These are phyloP conservation scores for Tachystola acroxantha DNA, from an alignment of 2,888 invertebrate species.

Conservation along the genomic window DNA sequence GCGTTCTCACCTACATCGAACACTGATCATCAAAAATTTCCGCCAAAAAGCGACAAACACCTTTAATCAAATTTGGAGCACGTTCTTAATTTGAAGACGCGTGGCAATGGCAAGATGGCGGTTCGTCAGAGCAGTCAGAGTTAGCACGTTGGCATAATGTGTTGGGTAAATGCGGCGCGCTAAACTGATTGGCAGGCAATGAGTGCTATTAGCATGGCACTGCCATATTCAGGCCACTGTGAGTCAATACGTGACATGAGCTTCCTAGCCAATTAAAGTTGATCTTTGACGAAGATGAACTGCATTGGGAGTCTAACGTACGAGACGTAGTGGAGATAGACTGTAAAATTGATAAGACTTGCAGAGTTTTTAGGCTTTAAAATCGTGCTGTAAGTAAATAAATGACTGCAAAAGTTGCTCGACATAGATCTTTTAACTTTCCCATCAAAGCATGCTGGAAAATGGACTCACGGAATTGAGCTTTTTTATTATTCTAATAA, in stretches of 20 bases:
- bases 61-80: slow-evolving; percentile 39
- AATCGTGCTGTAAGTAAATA: no score
- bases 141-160: slow-evolving; percentile 40
- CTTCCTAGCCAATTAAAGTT: slow-evolving; percentile 19
- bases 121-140: slow-evolving; percentile 19
- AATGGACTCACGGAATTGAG: no score
- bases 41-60: slow-evolving; percentile 13
- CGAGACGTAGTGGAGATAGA: no score
- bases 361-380: no score
- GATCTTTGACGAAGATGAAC: slow-evolving; percentile 17
- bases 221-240: slow-evolving; percentile 46
- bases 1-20: no score
- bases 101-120: slow-evolving; percentile 47
- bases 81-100: slow-evolving; percentile 37
- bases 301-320: no score
- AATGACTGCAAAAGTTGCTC: no score
- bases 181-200: slow-evolving; percentile 65
- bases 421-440: no score
- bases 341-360: no score
- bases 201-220: slow-evolving; percentile 58
- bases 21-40: slow-evolving; percentile 7
- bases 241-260: slow-evolving; percentile 44
- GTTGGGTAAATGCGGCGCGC: slow-evolving; percentile 49
- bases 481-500: no score
- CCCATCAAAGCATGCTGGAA: no score